A percentile compares a stretch with the other conserved stretches of the same genome.
Conservation (phyloP, 2,113 vertebrate genomes). For the Corvus moneduloides region DNA sequence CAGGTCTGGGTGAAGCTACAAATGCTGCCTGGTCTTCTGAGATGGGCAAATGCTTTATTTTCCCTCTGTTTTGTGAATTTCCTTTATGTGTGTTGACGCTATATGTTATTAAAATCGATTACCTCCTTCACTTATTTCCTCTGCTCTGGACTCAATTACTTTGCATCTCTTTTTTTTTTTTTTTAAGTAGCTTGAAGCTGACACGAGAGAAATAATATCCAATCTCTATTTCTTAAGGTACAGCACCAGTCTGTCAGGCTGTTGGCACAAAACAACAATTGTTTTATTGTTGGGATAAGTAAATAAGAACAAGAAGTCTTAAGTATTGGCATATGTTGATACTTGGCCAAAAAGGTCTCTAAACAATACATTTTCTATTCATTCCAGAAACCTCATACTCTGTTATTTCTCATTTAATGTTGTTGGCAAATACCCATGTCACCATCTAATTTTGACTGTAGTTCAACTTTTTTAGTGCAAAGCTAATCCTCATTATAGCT, state of each 20-base stretch:
- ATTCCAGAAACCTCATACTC: conserved; percentile 69
- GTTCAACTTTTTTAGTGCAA: conserved; percentile 61
- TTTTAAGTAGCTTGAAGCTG: neutral
- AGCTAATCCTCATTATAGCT: conserved; percentile 69
- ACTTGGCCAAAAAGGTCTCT: conserved; percentile 53
- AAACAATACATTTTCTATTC: conserved; percentile 69
- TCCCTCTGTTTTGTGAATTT: neutral
- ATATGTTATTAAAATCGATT: conserved; percentile 49
- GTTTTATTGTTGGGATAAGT: conserved; percentile 70
- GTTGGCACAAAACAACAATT: conserved; percentile 68
- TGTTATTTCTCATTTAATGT: conserved; percentile 70
- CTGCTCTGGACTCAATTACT: conserved; percentile 58
- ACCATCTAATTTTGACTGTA: conserved; percentile 67
- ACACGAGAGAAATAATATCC: conserved; percentile 17
- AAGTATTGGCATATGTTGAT: conserved; percentile 73
- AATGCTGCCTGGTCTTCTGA: neutral
- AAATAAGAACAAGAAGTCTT: conserved; percentile 66
- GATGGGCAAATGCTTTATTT: neutral
- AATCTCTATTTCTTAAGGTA: conserved; percentile 31
- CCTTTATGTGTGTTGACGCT: conserved; percentile 16
- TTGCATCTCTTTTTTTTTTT: neutral
- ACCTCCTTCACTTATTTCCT: conserved; percentile 52
- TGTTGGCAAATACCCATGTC: conserved; percentile 70
- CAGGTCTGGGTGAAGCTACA: neutral
- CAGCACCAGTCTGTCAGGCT: conserved; percentile 61